Evolutionary conservation across 2,888 invertebrate genomes (phyloP), one percentile per base, ranked within the genome.

Genomic region (Ichneumoninae sp.): DNA sequence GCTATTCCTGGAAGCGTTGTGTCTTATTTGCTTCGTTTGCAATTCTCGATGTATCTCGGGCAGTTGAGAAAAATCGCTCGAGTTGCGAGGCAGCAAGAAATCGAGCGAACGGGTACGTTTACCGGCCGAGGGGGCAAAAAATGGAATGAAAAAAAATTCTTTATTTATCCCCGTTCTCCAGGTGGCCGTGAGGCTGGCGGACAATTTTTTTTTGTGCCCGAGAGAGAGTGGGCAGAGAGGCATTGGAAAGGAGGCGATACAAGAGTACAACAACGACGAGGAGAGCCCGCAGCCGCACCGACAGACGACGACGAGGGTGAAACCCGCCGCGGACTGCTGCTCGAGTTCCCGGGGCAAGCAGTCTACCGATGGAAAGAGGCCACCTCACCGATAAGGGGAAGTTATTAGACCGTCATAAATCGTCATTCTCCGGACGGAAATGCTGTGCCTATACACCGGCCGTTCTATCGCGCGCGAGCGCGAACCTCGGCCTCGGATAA

Each of bases 341-440:
- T 66, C 47, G 65, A 77, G 70, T 78, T 75, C 50, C 71, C 65
- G 66, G 40, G 40, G 66, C 74, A 69, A 57, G 75, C 19, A 77
- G 70, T 78, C 70, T 47, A 80, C 71, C 75, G 71, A 54, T 80
- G 81, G 76, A 84, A 83, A 76, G 80, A 79, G 74, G 80, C 82
- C 40, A 82, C 47, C 83, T 80, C 76, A 47, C 81, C 62, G 86
- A 87, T 87, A 86, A 83, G 83, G 82, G 86, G 83, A 87, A 86
- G 87, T 87, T 87, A 86, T 87, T 86, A 85, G 87, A 86, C 85
- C 80, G 86, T 83, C 83, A 87, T 86, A 85, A 87, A 86, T 87
- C 85, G 86, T 87, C 80, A 85, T 87, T 85, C 86, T 82, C 57
- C 78, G 85, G 79, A 78, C 84, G 86, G 86, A 87, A 87, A 86